A percentile compares a stretch with the other conserved stretches of the same genome.
phyloP scores from a whole-genome alignment of 1,140 invertebrate genomes.

The silkworm (Bombyx mori) region ASM3026992v2 NC_085110.1:10171501-10172000 shows the following conservation, averaged over 20 bases:
- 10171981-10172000: too few relatives aligned
- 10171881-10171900: too few relatives aligned
- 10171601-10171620: slow-evolving; percentile 24
- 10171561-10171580: slow-evolving; percentile 16
- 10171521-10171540: slow-evolving; percentile 33
- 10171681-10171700: slow-evolving; percentile 37
- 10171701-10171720: slow-evolving; percentile 17
- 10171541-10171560: slow-evolving; percentile 22
- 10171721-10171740: slow-evolving; percentile 10
- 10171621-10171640: slow-evolving; percentile 35
- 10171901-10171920: too few relatives aligned
- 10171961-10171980: too few relatives aligned
- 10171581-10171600: slow-evolving; percentile 29
- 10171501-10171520: slow-evolving; percentile 29
- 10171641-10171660: slow-evolving; percentile 41
- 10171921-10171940: too few relatives aligned
- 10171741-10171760: slow-evolving; percentile 1
- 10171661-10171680: slow-evolving; percentile 29
- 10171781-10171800: too few relatives aligned
- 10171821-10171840: too few relatives aligned
- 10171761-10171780: slow-evolving; percentile 1
- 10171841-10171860: too few relatives aligned
- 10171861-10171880: too few relatives aligned
- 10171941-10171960: too few relatives aligned
- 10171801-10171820: too few relatives aligned